Conservation (phyloP, 2,797 vertebrate genomes). For the Semaprochilodus insignis region DNA sequence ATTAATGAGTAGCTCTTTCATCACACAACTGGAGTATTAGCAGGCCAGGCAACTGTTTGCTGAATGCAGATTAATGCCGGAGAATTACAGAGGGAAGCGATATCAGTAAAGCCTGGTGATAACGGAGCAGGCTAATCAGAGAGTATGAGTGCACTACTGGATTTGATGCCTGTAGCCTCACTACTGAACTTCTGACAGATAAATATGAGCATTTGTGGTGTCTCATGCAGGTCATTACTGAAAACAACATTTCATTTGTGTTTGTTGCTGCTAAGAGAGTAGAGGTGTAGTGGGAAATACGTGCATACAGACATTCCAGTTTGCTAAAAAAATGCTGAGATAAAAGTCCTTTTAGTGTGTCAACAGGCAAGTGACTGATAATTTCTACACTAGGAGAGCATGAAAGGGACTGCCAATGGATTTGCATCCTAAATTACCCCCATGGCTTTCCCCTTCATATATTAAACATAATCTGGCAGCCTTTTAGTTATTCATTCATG, state of each 20-base stretch:
- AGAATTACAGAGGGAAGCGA: conserved; percentile 8
- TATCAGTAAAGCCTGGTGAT: not conserved
- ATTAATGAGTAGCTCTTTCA: conserved; percentile 2
- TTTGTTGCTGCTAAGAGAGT: not conserved
- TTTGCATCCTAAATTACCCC: conserved; percentile 50
- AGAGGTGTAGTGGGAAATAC: conserved; percentile 4
- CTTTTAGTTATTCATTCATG: conserved; percentile 42
- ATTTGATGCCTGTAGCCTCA: not conserved
- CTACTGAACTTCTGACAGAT: conserved; percentile 6
- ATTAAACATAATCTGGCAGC: conserved; percentile 39
- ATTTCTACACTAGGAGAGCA: conserved; percentile 39
- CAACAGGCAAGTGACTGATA: not conserved
- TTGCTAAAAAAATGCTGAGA: conserved; percentile 1
- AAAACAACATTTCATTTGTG: not conserved
- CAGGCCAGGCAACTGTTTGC: not conserved
- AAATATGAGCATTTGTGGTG: not conserved
- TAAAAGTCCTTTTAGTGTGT: conserved; percentile 20
- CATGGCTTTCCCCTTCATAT: conserved; percentile 38
- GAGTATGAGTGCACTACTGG: not conserved
- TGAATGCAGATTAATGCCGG: conserved; percentile 12
- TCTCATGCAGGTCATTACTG: not conserved
- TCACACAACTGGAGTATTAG: conserved; percentile 16
- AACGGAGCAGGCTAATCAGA: conserved; percentile 5
- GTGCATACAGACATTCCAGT: not conserved
- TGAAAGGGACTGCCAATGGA: conserved; percentile 41